Percentiles rank a stretch among this genome's conserved stretches.
These are phyloP conservation scores for Gambelia wislizenii DNA, from an alignment of 2,797 vertebrate species.

Conservation along the genomic window DNA sequence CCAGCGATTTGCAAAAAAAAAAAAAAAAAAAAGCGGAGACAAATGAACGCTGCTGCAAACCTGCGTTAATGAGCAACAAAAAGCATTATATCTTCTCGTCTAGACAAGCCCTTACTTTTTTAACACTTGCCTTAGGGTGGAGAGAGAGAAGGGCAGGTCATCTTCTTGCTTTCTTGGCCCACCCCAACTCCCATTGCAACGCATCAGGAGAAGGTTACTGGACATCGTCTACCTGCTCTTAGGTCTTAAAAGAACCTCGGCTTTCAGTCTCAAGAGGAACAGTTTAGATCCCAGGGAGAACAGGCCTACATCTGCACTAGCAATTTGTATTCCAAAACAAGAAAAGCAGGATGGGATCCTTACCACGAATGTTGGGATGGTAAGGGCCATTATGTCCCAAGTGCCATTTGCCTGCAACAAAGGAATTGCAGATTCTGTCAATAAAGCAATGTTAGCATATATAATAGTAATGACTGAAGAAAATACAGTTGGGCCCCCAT, in stretches of 20 bases:
- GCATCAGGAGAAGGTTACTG: background rate
- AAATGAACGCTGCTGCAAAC: too few species aligned
- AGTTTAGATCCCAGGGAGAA: too few species aligned
- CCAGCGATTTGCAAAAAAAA: too few species aligned
- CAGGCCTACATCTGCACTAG: background rate
- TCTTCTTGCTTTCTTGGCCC: background rate
- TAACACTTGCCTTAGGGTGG: too few species aligned
- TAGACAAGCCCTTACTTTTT: background rate
- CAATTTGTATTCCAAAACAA: background rate
- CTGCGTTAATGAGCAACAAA: too few species aligned
- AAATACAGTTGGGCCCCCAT: too few species aligned
- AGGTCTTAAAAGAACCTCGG: background rate
- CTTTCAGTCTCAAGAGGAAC: background rate
- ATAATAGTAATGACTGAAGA: background rate
- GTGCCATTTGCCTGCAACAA: conserved; percentile 92
- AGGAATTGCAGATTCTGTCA: conserved; percentile 57
- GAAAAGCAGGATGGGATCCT: conserved; percentile 54
- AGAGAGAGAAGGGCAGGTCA: too few species aligned
- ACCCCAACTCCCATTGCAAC: background rate
- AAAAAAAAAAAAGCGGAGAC: too few species aligned
- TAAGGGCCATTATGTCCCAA: conserved; percentile 89
- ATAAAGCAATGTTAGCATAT: conserved; percentile 7
- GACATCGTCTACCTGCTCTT: background rate
- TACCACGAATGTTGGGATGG: conserved; percentile 89
- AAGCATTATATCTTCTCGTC: too few species aligned